phyloP scores from a whole-genome alignment of 2,888 invertebrate genomes.

The Spatulosminthurus flaviceps region DNA sequence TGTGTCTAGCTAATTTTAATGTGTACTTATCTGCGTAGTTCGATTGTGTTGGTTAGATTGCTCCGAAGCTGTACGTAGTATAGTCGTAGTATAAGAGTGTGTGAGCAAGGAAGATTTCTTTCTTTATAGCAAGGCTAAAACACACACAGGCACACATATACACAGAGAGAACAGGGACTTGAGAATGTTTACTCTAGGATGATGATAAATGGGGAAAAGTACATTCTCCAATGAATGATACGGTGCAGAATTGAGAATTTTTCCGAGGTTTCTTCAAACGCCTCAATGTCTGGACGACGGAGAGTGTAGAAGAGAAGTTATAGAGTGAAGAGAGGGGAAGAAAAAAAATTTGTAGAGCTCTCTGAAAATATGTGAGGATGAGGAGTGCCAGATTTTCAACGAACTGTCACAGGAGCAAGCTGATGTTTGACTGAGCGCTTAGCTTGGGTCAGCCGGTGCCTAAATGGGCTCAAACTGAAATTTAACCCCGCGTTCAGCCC shows the following conservation, averaged over 20 bases:
- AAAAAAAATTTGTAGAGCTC: neutral
- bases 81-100: neutral
- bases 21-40: neutral
- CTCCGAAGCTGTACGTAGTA: neutral
- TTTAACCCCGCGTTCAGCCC: constrained; percentile 48
- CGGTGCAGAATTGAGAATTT: neutral
- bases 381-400: constrained; percentile 28
- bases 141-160: too few relatives aligned
- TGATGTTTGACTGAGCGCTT: constrained; percentile 55
- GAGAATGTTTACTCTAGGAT: too few relatives aligned
- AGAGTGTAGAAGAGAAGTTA: neutral
- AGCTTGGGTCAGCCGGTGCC: constrained; percentile 55
- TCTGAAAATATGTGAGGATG: neutral
- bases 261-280: neutral
- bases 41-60: neutral
- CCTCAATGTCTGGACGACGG: neutral
- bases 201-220: constrained; percentile 9
- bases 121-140: too few relatives aligned
- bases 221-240: neutral
- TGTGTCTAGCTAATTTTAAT: constrained; percentile 31
- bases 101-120: neutral
- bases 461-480: constrained; percentile 56
- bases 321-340: neutral
- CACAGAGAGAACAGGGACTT: neutral
- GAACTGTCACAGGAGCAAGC: constrained; percentile 47